phyloP scores from a whole-genome alignment of 2,888 invertebrate genomes.

The Hemistola chrysoprasaria region DNA sequence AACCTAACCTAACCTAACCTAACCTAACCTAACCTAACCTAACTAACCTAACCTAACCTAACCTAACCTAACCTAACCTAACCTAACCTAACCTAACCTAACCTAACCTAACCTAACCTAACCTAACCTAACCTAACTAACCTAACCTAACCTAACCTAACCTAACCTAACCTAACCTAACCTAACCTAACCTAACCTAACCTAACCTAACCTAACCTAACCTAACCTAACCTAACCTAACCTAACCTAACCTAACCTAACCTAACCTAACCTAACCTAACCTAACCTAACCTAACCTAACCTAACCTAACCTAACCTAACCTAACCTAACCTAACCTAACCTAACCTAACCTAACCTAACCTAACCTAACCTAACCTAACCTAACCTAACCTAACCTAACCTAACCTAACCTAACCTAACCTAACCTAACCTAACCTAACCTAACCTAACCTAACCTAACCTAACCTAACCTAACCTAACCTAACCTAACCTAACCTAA shows the following conservation, averaged over 20 bases:
- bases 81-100: constrained; percentile 19
- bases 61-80: constrained; percentile 18
- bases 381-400: constrained; percentile 8
- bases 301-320: constrained; percentile 8
- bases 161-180: constrained; percentile 10
- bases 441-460: constrained; percentile 1
- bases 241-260: constrained; percentile 8
- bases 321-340: constrained; percentile 11
- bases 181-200: constrained; percentile 3
- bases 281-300: constrained; percentile 7
- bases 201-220: constrained; percentile 1
- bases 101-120: constrained; percentile 16
- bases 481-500: constrained; percentile 26
- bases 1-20: constrained; percentile 18
- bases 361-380: constrained; percentile 12
- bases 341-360: constrained; percentile 10
- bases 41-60: constrained; percentile 10
- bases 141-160: constrained; percentile 16
- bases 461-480: constrained; percentile 10
- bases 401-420: constrained; percentile 9
- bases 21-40: constrained; percentile 13
- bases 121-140: constrained; percentile 10
- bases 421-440: constrained; percentile 8
- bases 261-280: constrained; percentile 4
- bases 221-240: constrained; percentile 4